These are phyloP conservation scores for Falco biarmicus DNA, from an alignment of 2,797 vertebrate species.

Conservation along the genomic window DNA sequence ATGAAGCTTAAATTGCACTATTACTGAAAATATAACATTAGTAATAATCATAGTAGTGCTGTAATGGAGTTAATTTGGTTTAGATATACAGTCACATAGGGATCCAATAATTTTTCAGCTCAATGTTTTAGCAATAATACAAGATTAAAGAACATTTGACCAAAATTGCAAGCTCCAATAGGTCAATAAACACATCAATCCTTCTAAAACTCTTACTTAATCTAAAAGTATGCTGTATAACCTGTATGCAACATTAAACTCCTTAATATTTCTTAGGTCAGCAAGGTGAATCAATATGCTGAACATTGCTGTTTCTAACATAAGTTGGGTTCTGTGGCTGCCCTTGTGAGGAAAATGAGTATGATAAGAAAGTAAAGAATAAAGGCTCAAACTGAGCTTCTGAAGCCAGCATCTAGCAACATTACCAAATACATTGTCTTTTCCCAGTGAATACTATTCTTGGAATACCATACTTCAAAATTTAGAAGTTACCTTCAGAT, in stretches of 20 bases:
- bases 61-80: neutral
- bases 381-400: neutral
- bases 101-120: neutral
- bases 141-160: neutral
- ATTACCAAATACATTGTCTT: neutral
- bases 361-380: neutral
- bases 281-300: neutral
- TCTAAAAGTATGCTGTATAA: neutral
- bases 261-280: neutral
- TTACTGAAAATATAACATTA: slow-evolving; percentile 14
- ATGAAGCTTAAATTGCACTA: neutral
- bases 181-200: neutral
- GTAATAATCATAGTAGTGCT: neutral
- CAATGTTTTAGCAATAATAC: neutral
- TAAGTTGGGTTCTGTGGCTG: neutral
- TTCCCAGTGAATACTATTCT: neutral
- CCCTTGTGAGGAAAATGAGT: neutral
- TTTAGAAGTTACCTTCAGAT: neutral
- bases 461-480: neutral
- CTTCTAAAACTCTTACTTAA: neutral
- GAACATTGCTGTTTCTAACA: neutral
- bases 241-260: neutral
- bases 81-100: neutral
- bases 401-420: neutral
- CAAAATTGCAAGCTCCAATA: neutral